Percentiles rank a stretch among this genome's conserved stretches.
Conservation (phyloP, 2,797 vertebrate species). For the Myoxocephalus aenaeus region DNA sequence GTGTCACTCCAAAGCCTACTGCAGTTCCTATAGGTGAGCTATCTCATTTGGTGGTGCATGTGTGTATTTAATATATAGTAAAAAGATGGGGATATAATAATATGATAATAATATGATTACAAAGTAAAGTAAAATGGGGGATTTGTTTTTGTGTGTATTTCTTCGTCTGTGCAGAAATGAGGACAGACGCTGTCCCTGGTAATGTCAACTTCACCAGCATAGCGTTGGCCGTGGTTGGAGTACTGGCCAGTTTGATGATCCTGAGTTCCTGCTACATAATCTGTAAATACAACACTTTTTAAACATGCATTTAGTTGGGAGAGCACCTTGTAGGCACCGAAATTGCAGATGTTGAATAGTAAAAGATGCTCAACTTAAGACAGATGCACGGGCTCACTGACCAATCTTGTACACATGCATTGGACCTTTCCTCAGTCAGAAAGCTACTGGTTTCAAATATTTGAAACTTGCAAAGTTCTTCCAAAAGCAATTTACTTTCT, state of each 20-base stretch:
- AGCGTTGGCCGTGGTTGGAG: slow-evolving; percentile 17
- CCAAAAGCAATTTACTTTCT: not conserved
- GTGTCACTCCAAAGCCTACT: rapidly evolving
- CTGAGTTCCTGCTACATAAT: slow-evolving; percentile 56
- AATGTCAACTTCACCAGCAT: not conserved
- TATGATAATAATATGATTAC: not conserved
- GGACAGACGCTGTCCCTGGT: rapidly evolving
- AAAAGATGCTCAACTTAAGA: not conserved
- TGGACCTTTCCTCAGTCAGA: not conserved
- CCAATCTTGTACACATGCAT: not conserved
- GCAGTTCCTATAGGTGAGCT: slow-evolving; percentile 5
- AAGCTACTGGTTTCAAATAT: not conserved
- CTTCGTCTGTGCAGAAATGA: not conserved
- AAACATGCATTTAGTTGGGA: not conserved
- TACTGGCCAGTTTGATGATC: slow-evolving; percentile 38
- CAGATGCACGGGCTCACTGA: not conserved
- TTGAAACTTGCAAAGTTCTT: not conserved
- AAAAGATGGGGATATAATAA: not conserved
- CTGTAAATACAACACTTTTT: slow-evolving; percentile 65
- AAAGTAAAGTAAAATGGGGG: not conserved
- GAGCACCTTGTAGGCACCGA: not conserved
- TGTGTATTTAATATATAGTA: not conserved
- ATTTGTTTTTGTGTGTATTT: slow-evolving; percentile 13
- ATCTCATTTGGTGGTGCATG: not conserved
- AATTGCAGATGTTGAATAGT: not conserved